Evolutionary conservation across 2,113 vertebrate genomes (phyloP), one percentile per base, ranked within the genome.

Genomic region (Macquaria australasica): DNA sequence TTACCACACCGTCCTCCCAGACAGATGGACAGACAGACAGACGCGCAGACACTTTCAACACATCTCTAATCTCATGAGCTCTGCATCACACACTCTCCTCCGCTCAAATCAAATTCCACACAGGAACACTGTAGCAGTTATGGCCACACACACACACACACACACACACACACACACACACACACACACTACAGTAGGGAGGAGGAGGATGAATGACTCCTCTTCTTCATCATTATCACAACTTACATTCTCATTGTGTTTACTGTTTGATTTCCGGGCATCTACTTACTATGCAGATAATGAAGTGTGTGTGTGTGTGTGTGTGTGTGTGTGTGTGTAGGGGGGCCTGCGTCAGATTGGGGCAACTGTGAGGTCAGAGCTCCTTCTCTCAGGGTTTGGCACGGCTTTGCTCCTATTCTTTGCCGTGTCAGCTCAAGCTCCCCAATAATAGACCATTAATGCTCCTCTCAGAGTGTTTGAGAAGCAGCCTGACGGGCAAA

Each of bases 341-440:
- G 71, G 23, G 28, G 53, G 12, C 0, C 66, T 62, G 66, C 37
- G 48, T 81, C 82, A 76, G 84, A 79, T 25, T 23, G 69, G 55
- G 66, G 67, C 60, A 62, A n/a, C 41, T 23, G 79, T 88, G 77
- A 90, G 83, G 85, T 91, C 91, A 92, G 53, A 78, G 66, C 39
- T 73, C 51, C 68, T 60, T 77, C 79, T 63, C 53, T 84, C 72
- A 11, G 77, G 69, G 76, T 87, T 77, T 82, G 88, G 78, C 85
- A 88, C 83, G 15, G 73, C 78, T 82, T 76, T 70, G 51, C 89
- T 83, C 84, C 81, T 34, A 62, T 85, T 87, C 89, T 87, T 34
- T 82, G 87, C 78, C 67, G 23, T 79, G 82, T 92, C 89, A 89
- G 90, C 85, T 78, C 58, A 37, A 60, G 25, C 55, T 37, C 37